phyloP scores from a whole-genome alignment of 2,888 invertebrate species.

The Vanessa cardui region DNA sequence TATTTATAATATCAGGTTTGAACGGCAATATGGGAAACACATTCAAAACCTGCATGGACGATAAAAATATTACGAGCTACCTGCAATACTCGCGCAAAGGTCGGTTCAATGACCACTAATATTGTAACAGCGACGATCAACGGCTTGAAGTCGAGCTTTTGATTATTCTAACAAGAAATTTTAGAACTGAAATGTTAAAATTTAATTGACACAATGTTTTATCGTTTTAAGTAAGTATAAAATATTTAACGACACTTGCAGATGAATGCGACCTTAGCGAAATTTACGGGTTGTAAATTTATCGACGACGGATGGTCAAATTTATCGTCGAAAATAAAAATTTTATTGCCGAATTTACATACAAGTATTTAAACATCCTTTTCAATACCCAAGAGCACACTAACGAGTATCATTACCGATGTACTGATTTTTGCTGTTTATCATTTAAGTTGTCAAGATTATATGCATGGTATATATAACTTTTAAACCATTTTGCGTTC shows the following conservation, averaged over 20 bases:
- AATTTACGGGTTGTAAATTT: conserved; percentile 70
- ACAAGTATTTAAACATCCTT: conserved; percentile 35
- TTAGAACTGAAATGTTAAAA: conserved; percentile 24
- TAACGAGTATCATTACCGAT: background rate
- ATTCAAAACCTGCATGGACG: no score
- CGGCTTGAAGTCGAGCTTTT: background rate
- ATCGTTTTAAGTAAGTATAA: conserved; percentile 55
- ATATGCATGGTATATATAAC: background rate
- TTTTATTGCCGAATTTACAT: conserved; percentile 48
- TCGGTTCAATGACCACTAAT: no score
- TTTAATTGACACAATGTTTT: conserved; percentile 50
- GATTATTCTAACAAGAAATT: conserved; percentile 6
- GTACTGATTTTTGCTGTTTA: background rate
- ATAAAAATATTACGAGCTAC: no score
- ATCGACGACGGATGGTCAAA: conserved; percentile 58
- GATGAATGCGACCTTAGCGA: conserved; percentile 58
- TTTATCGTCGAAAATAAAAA: conserved; percentile 70
- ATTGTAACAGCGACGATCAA: conserved; percentile 13
- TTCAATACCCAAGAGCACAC: conserved; percentile 18
- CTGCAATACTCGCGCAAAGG: no score
- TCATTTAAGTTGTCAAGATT: background rate
- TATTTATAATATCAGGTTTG: no score
- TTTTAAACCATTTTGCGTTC: background rate
- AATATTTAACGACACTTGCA: conserved; percentile 60
- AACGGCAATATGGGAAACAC: no score